Conservation (phyloP, 2,797 vertebrate species). For the Rhinophrynus dorsalis region DNA sequence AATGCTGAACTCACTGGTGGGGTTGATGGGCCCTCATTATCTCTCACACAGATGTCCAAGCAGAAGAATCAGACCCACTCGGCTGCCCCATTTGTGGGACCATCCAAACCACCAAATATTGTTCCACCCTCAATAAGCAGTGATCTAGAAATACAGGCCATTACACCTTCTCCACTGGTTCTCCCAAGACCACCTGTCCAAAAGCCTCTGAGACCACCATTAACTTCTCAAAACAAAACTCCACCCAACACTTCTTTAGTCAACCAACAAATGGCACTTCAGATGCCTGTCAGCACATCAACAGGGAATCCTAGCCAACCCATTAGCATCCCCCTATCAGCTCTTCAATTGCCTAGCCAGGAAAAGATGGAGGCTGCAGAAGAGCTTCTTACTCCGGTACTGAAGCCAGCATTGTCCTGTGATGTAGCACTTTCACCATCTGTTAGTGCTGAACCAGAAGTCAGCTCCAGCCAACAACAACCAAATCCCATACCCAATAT, state of each 20-base stretch:
- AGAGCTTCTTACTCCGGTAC: conserved; percentile 62
- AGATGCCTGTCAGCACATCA: conserved; percentile 73
- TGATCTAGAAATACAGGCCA: conserved; percentile 63
- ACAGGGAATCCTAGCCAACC: conserved; percentile 63
- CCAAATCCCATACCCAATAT: conserved; percentile 54
- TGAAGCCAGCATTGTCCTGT: conserved; percentile 57
- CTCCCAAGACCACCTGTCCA: conserved; percentile 55
- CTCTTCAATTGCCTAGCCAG: conserved; percentile 74
- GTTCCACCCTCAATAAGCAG: conserved; percentile 38
- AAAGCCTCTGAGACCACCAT: conserved; percentile 60
- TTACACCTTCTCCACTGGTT: conserved; percentile 63
- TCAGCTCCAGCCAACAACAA: conserved; percentile 80
- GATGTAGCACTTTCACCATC: conserved; percentile 68
- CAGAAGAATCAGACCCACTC: conserved; percentile 64
- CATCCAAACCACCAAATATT: conserved; percentile 57
- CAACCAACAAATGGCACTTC: conserved; percentile 61
- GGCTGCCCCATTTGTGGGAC: conserved; percentile 59
- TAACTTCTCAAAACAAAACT: conserved; percentile 65
- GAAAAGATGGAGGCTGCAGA: conserved; percentile 68
- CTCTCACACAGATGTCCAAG: conserved; percentile 74
- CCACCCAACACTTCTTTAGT: conserved; percentile 41
- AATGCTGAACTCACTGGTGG: conserved; percentile 72
- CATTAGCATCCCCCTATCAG: conserved; percentile 73
- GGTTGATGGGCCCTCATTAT: conserved; percentile 63
- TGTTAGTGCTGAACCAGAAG: conserved; percentile 74